Evolutionary conservation across 2,888 invertebrate species (phyloP).

Genomic region (Phymatocera aterrima): DNA sequence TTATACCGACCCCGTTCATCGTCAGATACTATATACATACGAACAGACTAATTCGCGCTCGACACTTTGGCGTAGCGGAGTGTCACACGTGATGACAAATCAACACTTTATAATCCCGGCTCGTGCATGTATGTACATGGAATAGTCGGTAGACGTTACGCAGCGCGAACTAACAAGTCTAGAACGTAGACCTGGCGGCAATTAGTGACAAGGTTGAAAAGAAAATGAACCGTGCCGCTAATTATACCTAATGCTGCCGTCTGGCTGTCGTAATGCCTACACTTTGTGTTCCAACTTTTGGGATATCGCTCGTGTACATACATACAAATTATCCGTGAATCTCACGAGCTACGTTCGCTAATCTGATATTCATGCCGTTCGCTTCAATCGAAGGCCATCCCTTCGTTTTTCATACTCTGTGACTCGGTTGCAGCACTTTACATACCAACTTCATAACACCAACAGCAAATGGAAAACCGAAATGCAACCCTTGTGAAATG

Average conservation of each 20-base stretch:
- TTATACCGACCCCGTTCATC: neutral
- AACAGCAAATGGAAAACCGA: neutral
- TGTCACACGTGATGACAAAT: constrained; percentile 14
- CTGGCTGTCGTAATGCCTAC: too few species aligned
- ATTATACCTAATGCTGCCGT: too few species aligned
- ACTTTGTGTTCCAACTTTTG: neutral
- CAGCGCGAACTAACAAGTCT: neutral
- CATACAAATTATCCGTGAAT: neutral
- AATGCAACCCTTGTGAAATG: neutral
- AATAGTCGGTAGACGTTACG: neutral
- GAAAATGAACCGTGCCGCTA: too few species aligned
- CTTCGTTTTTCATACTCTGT: constrained; percentile 5
- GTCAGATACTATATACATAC: neutral
- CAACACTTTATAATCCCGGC: neutral
- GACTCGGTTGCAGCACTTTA: neutral
- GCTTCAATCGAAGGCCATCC: neutral
- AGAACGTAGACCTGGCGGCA: neutral
- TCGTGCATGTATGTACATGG: neutral
- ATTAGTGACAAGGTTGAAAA: neutral
- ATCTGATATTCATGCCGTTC: neutral
- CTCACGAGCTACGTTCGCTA: neutral
- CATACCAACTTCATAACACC: too few species aligned
- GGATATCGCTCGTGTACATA: neutral
- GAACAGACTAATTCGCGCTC: neutral
- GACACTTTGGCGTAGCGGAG: neutral